Evolutionary conservation across 1,140 invertebrate genomes (phyloP).

Genomic region (Heliconius nattereri): DNA sequence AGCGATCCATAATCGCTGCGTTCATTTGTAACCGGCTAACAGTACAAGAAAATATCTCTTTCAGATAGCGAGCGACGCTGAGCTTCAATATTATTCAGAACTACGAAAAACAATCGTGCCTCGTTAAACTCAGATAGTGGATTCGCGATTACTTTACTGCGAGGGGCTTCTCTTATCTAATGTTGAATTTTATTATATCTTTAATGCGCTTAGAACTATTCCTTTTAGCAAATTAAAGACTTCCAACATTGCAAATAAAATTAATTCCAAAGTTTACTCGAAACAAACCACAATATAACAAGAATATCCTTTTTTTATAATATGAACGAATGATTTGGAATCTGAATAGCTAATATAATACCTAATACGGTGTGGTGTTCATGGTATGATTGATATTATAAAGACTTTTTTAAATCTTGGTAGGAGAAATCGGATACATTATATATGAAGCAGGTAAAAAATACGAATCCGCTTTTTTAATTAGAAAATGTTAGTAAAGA

Average conservation of each 20-base stretch:
- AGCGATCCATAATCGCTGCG: constrained; percentile 68
- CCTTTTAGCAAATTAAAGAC: constrained; percentile 29
- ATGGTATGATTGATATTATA: too few relatives aligned
- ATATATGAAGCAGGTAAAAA: not conserved
- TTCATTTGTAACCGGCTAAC: constrained; percentile 75
- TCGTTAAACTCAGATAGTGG: constrained; percentile 76
- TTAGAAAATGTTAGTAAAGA: constrained; percentile 60
- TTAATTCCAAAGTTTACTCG: not conserved
- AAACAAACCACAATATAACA: not conserved
- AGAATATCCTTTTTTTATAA: not conserved
- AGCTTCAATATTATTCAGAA: constrained; percentile 79
- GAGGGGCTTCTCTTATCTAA: constrained; percentile 59
- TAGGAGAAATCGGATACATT: not conserved
- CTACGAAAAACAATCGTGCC: constrained; percentile 79
- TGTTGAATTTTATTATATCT: constrained; percentile 52
- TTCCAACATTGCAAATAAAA: constrained; percentile 8
- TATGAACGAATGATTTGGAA: not conserved
- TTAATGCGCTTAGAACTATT: constrained; percentile 42
- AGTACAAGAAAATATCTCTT: constrained; percentile 75
- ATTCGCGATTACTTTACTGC: constrained; percentile 64
- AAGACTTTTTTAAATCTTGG: too few relatives aligned
- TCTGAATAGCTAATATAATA: not conserved
- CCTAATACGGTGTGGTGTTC: not conserved
- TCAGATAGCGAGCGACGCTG: constrained; percentile 68
- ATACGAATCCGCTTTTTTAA: constrained; percentile 49